phyloP scores from a whole-genome alignment of 2,888 invertebrate genomes.

The Quadroppia sp. region DNA sequence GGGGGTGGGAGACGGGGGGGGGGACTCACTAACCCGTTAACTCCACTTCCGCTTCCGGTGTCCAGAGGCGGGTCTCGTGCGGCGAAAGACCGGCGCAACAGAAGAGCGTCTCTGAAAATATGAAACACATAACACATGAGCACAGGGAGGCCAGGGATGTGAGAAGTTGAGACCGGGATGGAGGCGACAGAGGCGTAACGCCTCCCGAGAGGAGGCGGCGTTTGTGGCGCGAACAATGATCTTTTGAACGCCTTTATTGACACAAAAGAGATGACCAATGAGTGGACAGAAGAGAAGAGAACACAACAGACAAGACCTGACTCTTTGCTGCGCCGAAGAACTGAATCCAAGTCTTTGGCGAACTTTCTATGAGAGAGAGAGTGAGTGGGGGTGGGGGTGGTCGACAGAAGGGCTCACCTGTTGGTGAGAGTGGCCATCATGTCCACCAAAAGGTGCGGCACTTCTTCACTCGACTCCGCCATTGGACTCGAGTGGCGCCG shows the following conservation, averaged over 20 bases:
- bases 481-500: not conserved
- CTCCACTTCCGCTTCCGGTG: constrained; percentile 53
- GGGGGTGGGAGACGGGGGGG: not conserved
- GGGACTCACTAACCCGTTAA: constrained; percentile 23
- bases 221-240: constrained; percentile 90
- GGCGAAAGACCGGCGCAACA: constrained; percentile 71
- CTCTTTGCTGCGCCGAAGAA: constrained; percentile 85
- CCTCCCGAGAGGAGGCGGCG: constrained; percentile 82
- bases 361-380: constrained; percentile 77
- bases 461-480: not conserved
- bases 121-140: not conserved
- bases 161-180: constrained; percentile 66
- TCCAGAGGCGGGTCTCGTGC: constrained; percentile 89
- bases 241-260: constrained; percentile 73
- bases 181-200: constrained; percentile 76
- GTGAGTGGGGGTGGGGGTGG: not conserved
- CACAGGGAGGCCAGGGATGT: constrained; percentile 9
- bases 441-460: constrained; percentile 75
- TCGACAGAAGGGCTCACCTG: not conserved
- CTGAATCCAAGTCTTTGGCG: constrained; percentile 82
- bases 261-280: constrained; percentile 49
- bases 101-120: constrained; percentile 33
- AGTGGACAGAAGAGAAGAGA: constrained; percentile 4
- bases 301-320: constrained; percentile 62
- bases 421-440: constrained; percentile 74